Evolutionary conservation across 2,888 invertebrate species (phyloP).

Genomic region (Gymnocheta viridis): DNA sequence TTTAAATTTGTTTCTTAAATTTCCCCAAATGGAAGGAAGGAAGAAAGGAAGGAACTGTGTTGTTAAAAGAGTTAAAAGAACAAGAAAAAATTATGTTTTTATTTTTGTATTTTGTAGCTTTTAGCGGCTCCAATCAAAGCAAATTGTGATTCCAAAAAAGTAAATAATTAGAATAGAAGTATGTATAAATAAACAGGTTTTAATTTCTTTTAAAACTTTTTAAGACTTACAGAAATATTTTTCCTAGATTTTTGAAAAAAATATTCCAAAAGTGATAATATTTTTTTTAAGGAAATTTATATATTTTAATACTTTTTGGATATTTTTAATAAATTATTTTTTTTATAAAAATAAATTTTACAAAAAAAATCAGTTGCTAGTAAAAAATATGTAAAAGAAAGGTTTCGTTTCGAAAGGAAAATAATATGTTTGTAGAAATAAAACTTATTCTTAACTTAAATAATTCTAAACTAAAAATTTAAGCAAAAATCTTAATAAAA

Average conservation of each 20-base stretch:
- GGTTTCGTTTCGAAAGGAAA: slow-evolving; percentile 61
- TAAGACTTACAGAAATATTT: slow-evolving; percentile 46
- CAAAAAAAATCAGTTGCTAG: slow-evolving; percentile 49
- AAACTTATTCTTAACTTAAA: slow-evolving; percentile 36
- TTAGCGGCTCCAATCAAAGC: slow-evolving; percentile 81
- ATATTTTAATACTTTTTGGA: slow-evolving; percentile 64
- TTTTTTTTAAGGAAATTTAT: slow-evolving; percentile 25
- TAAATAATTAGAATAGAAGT: slow-evolving; percentile 54
- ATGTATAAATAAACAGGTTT: slow-evolving; percentile 38
- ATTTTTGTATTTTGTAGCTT: slow-evolving; percentile 60
- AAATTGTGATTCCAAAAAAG: slow-evolving; percentile 79
- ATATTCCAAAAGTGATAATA: slow-evolving; percentile 51
- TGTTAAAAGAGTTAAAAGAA: background rate
- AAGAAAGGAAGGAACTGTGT: slow-evolving; percentile 2
- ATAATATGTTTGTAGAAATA: background rate
- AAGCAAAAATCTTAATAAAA: slow-evolving; percentile 46
- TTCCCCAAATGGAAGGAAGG: background rate
- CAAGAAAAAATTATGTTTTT: background rate
- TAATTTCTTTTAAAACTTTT: slow-evolving; percentile 48
- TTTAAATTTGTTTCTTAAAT: slow-evolving; percentile 29
- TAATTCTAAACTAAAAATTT: slow-evolving; percentile 26
- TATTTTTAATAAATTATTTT: slow-evolving; percentile 48
- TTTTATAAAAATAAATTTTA: slow-evolving; percentile 42
- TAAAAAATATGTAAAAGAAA: slow-evolving; percentile 39
- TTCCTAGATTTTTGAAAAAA: slow-evolving; percentile 34